A percentile compares a stretch with the other conserved stretches of the same genome.
Evolutionary conservation across 1,140 invertebrate genomes (phyloP).

Genomic region (Diachasmimorpha longicaudata): DNA sequence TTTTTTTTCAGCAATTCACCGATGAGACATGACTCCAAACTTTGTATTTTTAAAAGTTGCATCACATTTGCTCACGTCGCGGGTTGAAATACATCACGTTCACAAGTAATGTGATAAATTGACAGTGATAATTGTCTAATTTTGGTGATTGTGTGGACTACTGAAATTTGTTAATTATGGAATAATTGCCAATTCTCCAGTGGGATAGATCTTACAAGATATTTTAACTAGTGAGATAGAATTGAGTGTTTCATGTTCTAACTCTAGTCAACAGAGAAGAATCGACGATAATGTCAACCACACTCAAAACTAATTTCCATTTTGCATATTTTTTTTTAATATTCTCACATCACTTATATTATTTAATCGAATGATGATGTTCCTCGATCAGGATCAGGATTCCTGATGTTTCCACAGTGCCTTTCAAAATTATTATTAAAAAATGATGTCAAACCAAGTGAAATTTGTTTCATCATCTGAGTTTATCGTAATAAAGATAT

Average conservation of each 20-base stretch:
- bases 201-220: too few species aligned
- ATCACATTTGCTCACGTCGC: not conserved
- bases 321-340: not conserved
- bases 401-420: slow-evolving; percentile 38
- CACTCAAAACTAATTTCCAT: not conserved
- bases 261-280: not conserved
- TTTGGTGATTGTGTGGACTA: not conserved
- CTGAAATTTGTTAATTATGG: not conserved
- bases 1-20: not conserved
- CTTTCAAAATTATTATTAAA: slow-evolving; percentile 37
- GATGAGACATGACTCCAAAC: not conserved
- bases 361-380: slow-evolving; percentile 3
- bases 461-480: not conserved
- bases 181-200: not conserved
- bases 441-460: not conserved
- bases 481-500: not conserved
- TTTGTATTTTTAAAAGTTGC: not conserved
- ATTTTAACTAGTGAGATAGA: not conserved
- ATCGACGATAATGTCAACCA: not conserved
- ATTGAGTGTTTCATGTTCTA: not conserved
- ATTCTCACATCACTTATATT: not conserved
- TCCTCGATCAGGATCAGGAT: slow-evolving; percentile 31
- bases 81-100: not conserved
- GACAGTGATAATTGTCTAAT: not conserved
- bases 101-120: not conserved